These are phyloP conservation scores for Cerastoderma edule DNA, from an alignment of 2,888 invertebrate genomes.

Conservation along the genomic window DNA sequence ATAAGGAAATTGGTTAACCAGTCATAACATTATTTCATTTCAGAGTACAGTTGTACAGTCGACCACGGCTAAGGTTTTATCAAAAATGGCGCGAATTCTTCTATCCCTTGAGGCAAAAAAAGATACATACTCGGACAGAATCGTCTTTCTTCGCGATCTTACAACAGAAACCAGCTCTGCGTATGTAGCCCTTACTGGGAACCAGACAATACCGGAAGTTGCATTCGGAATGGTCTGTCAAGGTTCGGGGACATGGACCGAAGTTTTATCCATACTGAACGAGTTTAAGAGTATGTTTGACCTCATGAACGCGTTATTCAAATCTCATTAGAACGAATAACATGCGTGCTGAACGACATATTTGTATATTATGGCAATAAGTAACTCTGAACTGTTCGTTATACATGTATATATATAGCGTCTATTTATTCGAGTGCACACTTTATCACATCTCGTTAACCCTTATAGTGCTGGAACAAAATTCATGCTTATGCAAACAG, in stretches of 20 bases:
- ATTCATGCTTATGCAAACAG: too few relatives aligned
- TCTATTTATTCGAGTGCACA: neutral
- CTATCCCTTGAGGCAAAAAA: too few relatives aligned
- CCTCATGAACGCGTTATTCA: neutral
- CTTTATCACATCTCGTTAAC: neutral
- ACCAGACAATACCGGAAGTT: conserved; percentile 20
- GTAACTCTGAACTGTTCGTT: neutral
- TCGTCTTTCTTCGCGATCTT: too few relatives aligned
- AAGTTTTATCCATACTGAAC: neutral
- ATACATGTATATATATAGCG: neutral
- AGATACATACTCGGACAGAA: too few relatives aligned
- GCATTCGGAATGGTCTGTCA: conserved; percentile 14
- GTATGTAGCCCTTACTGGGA: too few relatives aligned
- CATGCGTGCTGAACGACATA: neutral
- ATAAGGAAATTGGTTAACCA: too few relatives aligned
- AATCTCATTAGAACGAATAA: neutral
- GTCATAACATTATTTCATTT: too few relatives aligned
- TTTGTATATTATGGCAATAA: neutral
- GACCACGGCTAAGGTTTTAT: too few relatives aligned
- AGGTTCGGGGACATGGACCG: neutral
- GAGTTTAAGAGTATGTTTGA: neutral
- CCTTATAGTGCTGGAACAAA: neutral
- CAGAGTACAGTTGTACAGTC: too few relatives aligned
- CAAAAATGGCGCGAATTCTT: too few relatives aligned
- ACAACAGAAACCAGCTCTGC: too few relatives aligned